Conservation (phyloP, 35 echinoderm and acorn worm species). For the Apostichopus japonicus region DNA sequence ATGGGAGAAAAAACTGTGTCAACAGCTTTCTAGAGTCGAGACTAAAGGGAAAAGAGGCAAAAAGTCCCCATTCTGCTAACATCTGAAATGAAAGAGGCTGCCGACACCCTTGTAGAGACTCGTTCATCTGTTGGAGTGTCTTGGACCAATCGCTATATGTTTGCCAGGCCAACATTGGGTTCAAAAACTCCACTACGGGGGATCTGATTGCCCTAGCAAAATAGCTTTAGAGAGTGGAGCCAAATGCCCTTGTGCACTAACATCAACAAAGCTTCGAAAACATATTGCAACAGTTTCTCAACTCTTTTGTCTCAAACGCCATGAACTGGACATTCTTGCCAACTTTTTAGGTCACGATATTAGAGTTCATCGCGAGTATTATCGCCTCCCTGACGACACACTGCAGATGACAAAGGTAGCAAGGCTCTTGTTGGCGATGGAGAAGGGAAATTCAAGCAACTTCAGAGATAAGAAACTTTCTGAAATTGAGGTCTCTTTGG, state of each 20-base stretch:
- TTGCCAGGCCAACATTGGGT: background rate
- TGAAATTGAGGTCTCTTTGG: no score
- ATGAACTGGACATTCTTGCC: no score
- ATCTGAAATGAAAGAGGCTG: constrained; percentile 15
- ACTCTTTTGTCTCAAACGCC: no score
- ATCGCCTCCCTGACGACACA: constrained; percentile 58
- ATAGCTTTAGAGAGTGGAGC: constrained; percentile 23
- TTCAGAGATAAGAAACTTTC: no score
- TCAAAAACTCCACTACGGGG: background rate
- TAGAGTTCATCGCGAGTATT: no score
- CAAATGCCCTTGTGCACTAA: constrained; percentile 35
- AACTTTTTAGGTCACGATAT: no score
- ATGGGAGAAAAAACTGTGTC: constrained; percentile 32
- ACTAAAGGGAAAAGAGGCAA: constrained; percentile 64
- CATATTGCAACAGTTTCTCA: constrained; percentile 63
- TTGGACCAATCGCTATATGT: background rate
- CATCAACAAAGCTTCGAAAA: constrained; percentile 59
- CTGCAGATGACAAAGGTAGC: constrained; percentile 67
- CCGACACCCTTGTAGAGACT: constrained; percentile 4
- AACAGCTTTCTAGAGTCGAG: constrained; percentile 55
- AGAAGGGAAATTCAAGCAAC: constrained; percentile 14
- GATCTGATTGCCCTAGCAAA: constrained; percentile 63
- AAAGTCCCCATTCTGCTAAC: constrained; percentile 62
- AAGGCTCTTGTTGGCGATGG: constrained; percentile 48
- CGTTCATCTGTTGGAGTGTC: background rate